These are phyloP conservation scores for Salvator merianae DNA, from an alignment of 2,113 vertebrate species.

Conservation along the genomic window DNA sequence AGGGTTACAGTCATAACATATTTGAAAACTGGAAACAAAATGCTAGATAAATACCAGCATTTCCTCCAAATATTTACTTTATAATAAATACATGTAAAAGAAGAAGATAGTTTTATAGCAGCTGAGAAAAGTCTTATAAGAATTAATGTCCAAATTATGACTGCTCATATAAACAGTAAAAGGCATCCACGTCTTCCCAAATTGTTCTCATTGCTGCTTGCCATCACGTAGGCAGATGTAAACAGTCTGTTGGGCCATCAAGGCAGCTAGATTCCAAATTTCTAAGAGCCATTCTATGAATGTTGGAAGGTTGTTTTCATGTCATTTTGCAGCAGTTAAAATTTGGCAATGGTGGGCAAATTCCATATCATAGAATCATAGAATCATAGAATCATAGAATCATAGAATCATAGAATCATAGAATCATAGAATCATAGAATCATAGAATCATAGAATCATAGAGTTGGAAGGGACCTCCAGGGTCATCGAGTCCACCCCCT, in stretches of 20 bases:
- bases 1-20: neutral
- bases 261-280: neutral
- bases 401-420: too few species aligned
- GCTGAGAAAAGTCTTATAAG: neutral
- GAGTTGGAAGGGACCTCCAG: too few species aligned
- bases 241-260: neutral
- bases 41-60: neutral
- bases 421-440: too few species aligned
- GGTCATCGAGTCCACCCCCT: too few species aligned
- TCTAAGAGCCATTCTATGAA: neutral
- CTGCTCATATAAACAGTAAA: conserved; percentile 4
- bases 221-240: neutral
- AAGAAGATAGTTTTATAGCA: neutral
- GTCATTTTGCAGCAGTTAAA: conserved; percentile 20
- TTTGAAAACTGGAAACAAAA: neutral
- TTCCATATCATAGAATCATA: too few species aligned
- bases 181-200: neutral
- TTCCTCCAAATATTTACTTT: neutral
- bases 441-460: too few species aligned
- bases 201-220: neutral
- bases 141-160: conserved; percentile 7
- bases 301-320: neutral
- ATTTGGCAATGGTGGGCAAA: neutral
- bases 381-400: too few species aligned
- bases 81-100: neutral